Base-by-base conservation (phyloP, 2,888 invertebrate species). In the Drosophila histrio region DNA sequence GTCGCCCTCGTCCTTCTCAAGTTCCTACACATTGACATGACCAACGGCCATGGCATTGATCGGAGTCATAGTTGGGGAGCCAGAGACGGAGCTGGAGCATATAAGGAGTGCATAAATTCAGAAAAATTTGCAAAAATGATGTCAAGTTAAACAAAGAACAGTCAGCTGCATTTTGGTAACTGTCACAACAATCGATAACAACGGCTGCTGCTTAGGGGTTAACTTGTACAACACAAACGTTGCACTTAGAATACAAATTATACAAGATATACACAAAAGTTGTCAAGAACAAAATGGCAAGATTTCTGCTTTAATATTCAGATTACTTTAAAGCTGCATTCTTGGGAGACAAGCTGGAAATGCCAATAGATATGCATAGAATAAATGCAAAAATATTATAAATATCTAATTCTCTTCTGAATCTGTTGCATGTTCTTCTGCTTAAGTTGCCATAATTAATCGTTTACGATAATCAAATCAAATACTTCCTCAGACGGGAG, bases 1-100 rank as follows among this genome's bases (percentile, higher is more conserved):
- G 58, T 46, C 36, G 4, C 15, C 30, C 26, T 19, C 34, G 1
- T 30, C 22, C 49, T 22, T 2, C 52, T 24, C 26, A 21, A 56
- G 9, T 59, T 50, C 56, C 60, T 2, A 58, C 66, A 21, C 77
- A 81, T 66, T 88, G 81, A 87, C 85, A 77, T 83, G 84, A 77
- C 87, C 77, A 67, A 62, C 77, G 81, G 85, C 87, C 88, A 63
- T 87, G 81, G 81, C 89, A 87, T 88, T 82, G 81, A 87, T 82
- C 88, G 43, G 62, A 57, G 44, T 36, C 36, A 32, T 32, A 32
- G 49, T 17, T 15, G 15, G 17, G 8, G 9, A 36, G 5, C 7
- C 34, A 36, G 17, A 7, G 17, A 7, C 34, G 6, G 8, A 17
- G 47, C 32, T n/a, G 13, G 11, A 47, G 36, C 59, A 58, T 66